phyloP scores from a whole-genome alignment of 2,113 vertebrate species.

The Gallinago undulata region DNA sequence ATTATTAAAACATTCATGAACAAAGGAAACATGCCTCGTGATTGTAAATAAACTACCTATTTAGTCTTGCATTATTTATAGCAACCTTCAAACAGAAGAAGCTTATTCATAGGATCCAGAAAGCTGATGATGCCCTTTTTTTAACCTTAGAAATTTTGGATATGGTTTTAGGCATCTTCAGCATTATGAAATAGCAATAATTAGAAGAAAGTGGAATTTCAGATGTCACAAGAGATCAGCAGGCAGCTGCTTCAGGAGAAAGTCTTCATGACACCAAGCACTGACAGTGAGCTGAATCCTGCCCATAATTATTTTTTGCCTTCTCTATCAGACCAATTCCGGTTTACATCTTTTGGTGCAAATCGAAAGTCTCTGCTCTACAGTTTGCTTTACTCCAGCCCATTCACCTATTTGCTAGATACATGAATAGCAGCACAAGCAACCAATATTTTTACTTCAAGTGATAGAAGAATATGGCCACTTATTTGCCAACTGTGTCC shows the following conservation, averaged over 20 bases:
- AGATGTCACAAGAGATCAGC: neutral
- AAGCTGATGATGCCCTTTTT: neutral
- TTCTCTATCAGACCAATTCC: neutral
- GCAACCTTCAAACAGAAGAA: neutral
- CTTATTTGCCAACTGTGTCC: neutral
- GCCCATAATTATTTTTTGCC: neutral
- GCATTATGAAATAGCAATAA: neutral
- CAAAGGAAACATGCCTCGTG: neutral
- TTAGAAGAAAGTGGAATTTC: neutral
- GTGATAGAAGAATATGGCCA: neutral
- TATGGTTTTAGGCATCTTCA: neutral
- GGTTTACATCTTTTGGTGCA: neutral
- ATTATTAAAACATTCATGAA: conserved; percentile 34
- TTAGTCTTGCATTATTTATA: conserved; percentile 38
- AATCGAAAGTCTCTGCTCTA: neutral
- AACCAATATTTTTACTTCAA: neutral
- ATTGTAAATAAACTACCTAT: neutral
- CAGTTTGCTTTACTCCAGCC: neutral
- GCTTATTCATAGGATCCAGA: neutral
- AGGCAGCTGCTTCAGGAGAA: neutral
- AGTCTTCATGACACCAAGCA: neutral
- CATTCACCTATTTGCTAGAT: neutral
- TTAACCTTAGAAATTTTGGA: neutral
- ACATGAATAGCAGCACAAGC: neutral
- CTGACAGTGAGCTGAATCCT: neutral